Evolutionary conservation across 2,113 vertebrate genomes (phyloP).

Genomic region (Falcunculus frontatus): DNA sequence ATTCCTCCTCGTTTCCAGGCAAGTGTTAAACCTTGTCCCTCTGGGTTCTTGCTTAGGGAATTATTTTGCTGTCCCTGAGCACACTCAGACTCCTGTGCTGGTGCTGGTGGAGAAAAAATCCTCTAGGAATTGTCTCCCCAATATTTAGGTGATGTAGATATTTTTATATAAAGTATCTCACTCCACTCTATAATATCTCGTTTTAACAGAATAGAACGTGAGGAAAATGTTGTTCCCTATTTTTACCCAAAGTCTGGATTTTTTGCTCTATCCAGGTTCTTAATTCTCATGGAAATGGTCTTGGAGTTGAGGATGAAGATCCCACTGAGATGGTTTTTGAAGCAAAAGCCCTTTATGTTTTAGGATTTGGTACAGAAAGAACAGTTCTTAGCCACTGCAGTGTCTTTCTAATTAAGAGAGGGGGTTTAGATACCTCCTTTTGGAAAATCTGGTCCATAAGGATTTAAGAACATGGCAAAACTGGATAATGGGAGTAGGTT

Average conservation of each 20-base stretch:
- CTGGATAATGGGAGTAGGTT: background rate
- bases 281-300: background rate
- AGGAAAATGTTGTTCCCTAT: background rate
- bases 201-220: accelerated
- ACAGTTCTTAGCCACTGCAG: background rate
- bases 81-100: too few species aligned
- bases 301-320: background rate
- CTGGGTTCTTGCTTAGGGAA: background rate
- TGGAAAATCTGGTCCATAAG: background rate
- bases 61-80: background rate
- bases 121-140: background rate
- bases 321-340: background rate
- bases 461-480: background rate
- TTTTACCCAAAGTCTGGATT: background rate
- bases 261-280: background rate
- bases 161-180: background rate
- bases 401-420: too few species aligned
- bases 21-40: background rate
- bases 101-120: background rate
- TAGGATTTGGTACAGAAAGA: background rate
- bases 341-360: background rate
- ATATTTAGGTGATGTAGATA: background rate
- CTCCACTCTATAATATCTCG: background rate
- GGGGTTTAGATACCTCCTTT: background rate
- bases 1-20: background rate